A percentile compares a stretch with the other conserved stretches of the same genome.
Evolutionary conservation across 2,113 vertebrate species (phyloP).

Genomic region (Cathartes aura): DNA sequence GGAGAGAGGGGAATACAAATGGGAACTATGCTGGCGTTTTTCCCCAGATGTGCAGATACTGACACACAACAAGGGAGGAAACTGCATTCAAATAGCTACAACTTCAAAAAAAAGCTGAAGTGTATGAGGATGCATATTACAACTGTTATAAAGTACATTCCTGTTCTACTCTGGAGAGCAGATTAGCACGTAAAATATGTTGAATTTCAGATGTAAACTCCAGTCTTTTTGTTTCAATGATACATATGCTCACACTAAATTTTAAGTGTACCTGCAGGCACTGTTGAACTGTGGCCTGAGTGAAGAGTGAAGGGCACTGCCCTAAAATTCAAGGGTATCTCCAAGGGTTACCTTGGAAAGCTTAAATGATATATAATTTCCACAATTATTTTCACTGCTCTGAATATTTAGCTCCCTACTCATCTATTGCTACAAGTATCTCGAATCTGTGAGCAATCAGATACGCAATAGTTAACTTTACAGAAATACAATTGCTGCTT

Average conservation of each 20-base stretch:
- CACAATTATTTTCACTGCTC: not conserved
- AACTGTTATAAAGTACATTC: not conserved
- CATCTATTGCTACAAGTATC: not conserved
- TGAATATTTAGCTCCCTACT: not conserved
- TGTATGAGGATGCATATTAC: not conserved
- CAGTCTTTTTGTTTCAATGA: not conserved
- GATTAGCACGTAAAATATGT: not conserved
- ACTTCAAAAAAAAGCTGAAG: not conserved
- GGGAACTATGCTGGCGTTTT: not conserved
- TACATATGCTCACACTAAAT: not conserved
- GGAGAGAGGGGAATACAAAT: not conserved
- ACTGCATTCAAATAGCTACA: not conserved
- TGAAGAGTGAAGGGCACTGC: not conserved
- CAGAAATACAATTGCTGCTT: not conserved
- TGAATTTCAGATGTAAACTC: not conserved
- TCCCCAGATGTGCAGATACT: not conserved
- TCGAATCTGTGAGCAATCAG: not conserved
- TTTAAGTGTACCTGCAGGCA: not conserved
- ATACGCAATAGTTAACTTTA: not conserved
- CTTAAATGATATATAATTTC: not conserved
- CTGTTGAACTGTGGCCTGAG: not conserved
- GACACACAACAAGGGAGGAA: not conserved
- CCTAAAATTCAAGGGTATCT: not conserved
- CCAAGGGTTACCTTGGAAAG: not conserved
- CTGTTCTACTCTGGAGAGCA: not conserved